Conservation (phyloP, 23 tunicate species). For the Botrylloides violaceus region DNA sequence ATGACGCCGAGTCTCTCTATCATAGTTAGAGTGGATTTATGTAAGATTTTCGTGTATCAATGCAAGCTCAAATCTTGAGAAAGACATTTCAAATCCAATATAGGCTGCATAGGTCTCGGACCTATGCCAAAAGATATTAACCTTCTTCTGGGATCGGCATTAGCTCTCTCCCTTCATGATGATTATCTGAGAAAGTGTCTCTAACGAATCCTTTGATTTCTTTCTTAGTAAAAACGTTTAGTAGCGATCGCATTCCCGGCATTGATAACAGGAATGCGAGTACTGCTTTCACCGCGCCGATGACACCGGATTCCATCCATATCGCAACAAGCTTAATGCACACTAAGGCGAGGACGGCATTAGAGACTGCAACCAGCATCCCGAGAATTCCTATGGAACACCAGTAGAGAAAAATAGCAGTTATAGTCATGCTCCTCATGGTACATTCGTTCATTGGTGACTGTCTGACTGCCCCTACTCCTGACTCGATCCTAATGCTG, state of each 20-base stretch:
- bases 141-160: constrained; percentile 74
- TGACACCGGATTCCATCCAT: constrained; percentile 21
- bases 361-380: background rate
- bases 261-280: constrained; percentile 36
- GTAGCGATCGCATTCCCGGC: constrained; percentile 37
- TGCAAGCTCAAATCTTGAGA: no score
- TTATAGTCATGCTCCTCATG: no score
- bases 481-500: no score
- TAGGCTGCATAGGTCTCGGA: no score
- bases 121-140: constrained; percentile 10
- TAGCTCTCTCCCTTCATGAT: constrained; percentile 8
- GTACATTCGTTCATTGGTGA: no score
- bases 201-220: constrained; percentile 60
- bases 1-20: no score
- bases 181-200: constrained; percentile 26
- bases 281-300: constrained; percentile 34
- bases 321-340: constrained; percentile 38
- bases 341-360: constrained; percentile 21
- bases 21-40: no score
- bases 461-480: no score
- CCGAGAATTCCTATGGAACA: no score
- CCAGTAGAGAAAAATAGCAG: no score
- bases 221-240: constrained; percentile 48
- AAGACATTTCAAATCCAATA: no score
- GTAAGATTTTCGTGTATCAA: no score